Percentiles rank a stretch among this genome's conserved stretches.
phyloP scores from a whole-genome alignment of 1,140 invertebrate genomes.

The Myzus persicae region DNA sequence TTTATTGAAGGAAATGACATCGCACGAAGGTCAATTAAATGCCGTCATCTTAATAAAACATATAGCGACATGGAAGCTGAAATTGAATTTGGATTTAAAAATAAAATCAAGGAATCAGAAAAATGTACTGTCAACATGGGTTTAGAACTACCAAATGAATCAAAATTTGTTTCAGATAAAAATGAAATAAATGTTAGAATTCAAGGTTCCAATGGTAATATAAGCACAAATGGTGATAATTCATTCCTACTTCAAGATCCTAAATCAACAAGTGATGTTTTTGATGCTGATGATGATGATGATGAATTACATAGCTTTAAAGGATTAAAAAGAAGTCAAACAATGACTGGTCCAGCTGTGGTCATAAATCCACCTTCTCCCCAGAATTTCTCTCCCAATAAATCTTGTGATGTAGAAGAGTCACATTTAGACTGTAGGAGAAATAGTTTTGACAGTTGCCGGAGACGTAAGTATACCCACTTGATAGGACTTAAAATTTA shows the following conservation, averaged over 20 bases:
- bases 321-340: slow-evolving; percentile 60
- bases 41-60: slow-evolving; percentile 62
- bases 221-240: slow-evolving; percentile 61
- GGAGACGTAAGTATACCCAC: slow-evolving; percentile 58
- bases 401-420: slow-evolving; percentile 44
- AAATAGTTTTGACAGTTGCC: slow-evolving; percentile 63
- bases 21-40: slow-evolving; percentile 72
- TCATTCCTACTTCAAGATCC: slow-evolving; percentile 54
- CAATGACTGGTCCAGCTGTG: slow-evolving; percentile 64
- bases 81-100: slow-evolving; percentile 24
- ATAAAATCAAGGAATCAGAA: slow-evolving; percentile 4
- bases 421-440: slow-evolving; percentile 60
- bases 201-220: slow-evolving; percentile 64
- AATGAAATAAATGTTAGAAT: slow-evolving; percentile 62
- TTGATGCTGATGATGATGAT: slow-evolving; percentile 61
- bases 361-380: slow-evolving; percentile 77
- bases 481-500: not conserved
- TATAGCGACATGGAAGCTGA: slow-evolving; percentile 56
- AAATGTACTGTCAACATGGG: not conserved
- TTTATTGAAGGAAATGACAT: slow-evolving; percentile 71
- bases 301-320: slow-evolving; percentile 60
- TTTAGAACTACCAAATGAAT: slow-evolving; percentile 40
- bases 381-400: slow-evolving; percentile 61
- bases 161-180: not conserved
- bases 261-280: slow-evolving; percentile 59